Evolutionary conservation across 1,140 invertebrate genomes (phyloP).

Genomic region (Mactra quadrangularis): DNA sequence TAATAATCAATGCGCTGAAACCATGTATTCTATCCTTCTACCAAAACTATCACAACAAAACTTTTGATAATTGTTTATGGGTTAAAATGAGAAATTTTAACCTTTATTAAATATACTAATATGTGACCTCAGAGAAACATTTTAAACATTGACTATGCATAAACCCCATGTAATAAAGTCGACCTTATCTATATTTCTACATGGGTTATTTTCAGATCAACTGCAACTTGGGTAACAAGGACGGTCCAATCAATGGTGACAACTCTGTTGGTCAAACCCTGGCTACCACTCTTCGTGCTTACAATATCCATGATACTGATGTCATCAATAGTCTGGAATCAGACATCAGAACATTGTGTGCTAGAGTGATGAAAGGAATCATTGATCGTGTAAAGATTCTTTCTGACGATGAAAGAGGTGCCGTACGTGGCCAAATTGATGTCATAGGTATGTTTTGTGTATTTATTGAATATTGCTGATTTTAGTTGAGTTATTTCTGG

Average conservation of each 20-base stretch:
- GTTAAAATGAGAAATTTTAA: too few relatives aligned
- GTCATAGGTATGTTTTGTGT: conserved; percentile 73
- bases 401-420: conserved; percentile 61
- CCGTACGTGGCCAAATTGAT: conserved; percentile 67
- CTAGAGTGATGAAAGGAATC: conserved; percentile 57
- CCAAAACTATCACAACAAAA: too few relatives aligned
- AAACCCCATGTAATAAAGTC: too few relatives aligned
- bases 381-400: conserved; percentile 62
- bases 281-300: conserved; percentile 60
- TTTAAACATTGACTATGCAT: neutral
- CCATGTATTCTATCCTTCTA: too few relatives aligned
- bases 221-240: neutral
- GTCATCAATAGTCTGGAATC: conserved; percentile 6
- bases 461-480: too few relatives aligned
- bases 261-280: conserved; percentile 25
- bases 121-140: neutral
- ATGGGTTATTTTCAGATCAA: conserved; percentile 17
- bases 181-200: too few relatives aligned
- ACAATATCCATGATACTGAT: conserved; percentile 20
- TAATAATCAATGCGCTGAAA: too few relatives aligned
- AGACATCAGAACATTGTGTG: conserved; percentile 33
- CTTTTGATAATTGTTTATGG: too few relatives aligned
- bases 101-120: too few relatives aligned
- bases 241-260: conserved; percentile 3
- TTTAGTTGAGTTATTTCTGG: too few relatives aligned